Conservation (phyloP, 2,113 vertebrate species). For the Setophaga coronata region DNA sequence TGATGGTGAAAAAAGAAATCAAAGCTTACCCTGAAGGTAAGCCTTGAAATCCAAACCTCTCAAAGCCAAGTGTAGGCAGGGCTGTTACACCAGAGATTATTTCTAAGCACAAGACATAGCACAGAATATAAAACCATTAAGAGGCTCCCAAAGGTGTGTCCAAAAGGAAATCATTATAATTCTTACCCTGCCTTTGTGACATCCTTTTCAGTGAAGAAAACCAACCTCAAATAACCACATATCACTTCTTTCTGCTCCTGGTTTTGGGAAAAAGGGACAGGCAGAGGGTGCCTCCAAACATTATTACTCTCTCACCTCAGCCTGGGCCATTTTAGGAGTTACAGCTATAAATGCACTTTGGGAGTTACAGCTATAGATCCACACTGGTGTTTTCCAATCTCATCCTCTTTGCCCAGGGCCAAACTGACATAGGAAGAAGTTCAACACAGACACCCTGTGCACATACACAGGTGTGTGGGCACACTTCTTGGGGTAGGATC, state of each 20-base stretch:
- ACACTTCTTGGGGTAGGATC: background rate
- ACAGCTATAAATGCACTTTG: background rate
- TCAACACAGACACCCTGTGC: background rate
- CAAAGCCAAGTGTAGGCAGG: background rate
- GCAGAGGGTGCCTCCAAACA: background rate
- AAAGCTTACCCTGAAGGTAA: background rate
- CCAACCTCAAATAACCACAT: background rate
- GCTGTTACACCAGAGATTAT: background rate
- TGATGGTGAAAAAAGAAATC: background rate
- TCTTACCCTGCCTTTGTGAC: background rate
- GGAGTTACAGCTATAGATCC: background rate
- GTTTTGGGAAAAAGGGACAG: background rate
- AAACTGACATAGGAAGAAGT: background rate
- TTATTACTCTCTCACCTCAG: background rate
- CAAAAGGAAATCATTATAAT: background rate
- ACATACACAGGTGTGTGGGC: fast-evolving
- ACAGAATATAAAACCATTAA: background rate
- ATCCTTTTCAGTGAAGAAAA: background rate
- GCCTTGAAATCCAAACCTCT: background rate
- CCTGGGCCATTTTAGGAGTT: background rate
- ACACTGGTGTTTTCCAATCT: background rate
- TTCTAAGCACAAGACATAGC: background rate
- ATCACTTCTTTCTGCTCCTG: background rate
- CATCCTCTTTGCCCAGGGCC: background rate
- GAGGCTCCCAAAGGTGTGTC: background rate